phyloP scores from a whole-genome alignment of 2,113 vertebrate species.

The Balaeniceps rex region DNA sequence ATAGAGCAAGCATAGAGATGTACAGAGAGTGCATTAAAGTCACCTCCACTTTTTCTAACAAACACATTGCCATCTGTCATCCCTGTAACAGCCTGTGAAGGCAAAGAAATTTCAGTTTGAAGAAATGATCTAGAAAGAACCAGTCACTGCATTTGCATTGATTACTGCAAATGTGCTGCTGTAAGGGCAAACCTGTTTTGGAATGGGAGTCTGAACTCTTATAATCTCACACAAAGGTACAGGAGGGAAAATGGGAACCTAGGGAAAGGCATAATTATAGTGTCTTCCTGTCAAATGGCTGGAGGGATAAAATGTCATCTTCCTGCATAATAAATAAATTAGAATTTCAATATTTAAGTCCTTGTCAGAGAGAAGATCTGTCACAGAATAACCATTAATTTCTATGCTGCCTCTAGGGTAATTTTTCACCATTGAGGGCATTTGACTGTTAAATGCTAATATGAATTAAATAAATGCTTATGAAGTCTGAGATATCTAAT shows the following conservation, averaged over 20 bases:
- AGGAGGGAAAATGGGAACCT: not conserved
- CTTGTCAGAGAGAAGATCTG: conserved; percentile 15
- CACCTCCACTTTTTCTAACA: conserved; percentile 53
- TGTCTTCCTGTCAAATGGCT: conserved; percentile 27
- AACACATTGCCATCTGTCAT: conserved; percentile 54
- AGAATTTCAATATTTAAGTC: conserved; percentile 57
- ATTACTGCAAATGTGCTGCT: conserved; percentile 28
- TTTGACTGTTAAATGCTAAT: conserved; percentile 54
- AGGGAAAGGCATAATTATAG: not conserved
- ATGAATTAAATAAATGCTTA: conserved; percentile 48
- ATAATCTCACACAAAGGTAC: not conserved
- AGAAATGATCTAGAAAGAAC: conserved; percentile 50
- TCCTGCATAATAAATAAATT: conserved; percentile 57
- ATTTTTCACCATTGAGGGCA: not conserved
- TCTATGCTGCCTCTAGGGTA: not conserved
- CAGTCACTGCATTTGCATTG: not conserved
- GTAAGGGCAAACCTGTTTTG: not conserved
- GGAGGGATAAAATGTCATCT: conserved; percentile 41
- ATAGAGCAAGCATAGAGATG: not conserved
- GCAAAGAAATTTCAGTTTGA: conserved; percentile 11
- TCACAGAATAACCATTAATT: conserved; percentile 19
- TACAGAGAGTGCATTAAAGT: conserved; percentile 46
- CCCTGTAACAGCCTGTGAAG: not conserved
- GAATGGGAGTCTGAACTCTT: not conserved
- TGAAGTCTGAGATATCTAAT: conserved; percentile 40